phyloP scores from a whole-genome alignment of 1,140 invertebrate genomes.

The Anastatus disparis region DNA sequence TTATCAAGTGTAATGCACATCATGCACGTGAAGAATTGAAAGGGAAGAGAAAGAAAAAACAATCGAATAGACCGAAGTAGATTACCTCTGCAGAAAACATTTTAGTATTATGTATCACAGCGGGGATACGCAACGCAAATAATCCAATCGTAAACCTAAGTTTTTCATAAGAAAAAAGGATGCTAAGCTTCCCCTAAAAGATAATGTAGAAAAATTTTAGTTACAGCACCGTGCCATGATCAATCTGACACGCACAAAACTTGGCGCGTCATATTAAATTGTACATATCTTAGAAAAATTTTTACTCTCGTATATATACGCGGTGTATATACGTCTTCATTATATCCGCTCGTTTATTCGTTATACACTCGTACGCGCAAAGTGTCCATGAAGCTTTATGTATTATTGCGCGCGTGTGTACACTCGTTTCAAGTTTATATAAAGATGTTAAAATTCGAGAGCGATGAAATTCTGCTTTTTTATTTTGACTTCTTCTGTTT shows the following conservation, averaged over 20 bases:
- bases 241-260: conserved; percentile 57
- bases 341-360: conserved; percentile 25
- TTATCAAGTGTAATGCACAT: too few relatives aligned
- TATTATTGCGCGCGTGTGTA: too few relatives aligned
- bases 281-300: too few relatives aligned
- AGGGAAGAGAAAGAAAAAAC: conserved; percentile 26
- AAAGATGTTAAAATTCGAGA: too few relatives aligned
- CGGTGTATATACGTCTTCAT: conserved; percentile 26
- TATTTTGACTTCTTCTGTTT: too few relatives aligned
- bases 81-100: too few relatives aligned
- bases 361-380: neutral
- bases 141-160: conserved; percentile 36
- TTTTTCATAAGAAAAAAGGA: too few relatives aligned
- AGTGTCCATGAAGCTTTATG: too few relatives aligned
- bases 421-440: neutral
- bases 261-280: conserved; percentile 56
- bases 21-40: neutral
- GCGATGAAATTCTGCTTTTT: too few relatives aligned
- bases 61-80: too few relatives aligned
- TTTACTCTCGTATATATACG: conserved; percentile 30
- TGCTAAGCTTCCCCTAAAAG: conserved; percentile 44
- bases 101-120: neutral
- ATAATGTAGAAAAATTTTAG: too few relatives aligned
- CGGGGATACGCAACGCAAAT: too few relatives aligned
- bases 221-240: conserved; percentile 53